phyloP scores from a whole-genome alignment of 2,113 vertebrate genomes.

The Charadrius vociferus region DNA sequence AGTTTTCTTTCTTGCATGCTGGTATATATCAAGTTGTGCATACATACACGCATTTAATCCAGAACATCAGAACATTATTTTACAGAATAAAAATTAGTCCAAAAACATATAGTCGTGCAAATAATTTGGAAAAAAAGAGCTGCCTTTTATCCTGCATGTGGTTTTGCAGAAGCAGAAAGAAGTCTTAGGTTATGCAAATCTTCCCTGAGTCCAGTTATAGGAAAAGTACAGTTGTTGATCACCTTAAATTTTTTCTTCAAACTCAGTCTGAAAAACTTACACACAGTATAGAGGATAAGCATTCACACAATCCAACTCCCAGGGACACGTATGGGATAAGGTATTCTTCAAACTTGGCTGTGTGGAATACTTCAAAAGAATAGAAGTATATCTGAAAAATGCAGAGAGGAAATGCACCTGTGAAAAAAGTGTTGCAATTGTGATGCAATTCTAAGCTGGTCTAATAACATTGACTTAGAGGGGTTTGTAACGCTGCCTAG shows the following conservation, averaged over 20 bases:
- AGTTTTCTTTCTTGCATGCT: not conserved
- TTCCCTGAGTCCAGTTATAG: not conserved
- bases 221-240: not conserved
- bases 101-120: not conserved
- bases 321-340: constrained; percentile 78
- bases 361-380: constrained; percentile 83
- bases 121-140: not conserved
- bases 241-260: not conserved
- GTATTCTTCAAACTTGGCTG: constrained; percentile 77
- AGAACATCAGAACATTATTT: not conserved
- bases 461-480: not conserved
- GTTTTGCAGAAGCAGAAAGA: not conserved
- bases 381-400: constrained; percentile 86
- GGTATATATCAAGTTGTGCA: not conserved
- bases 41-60: not conserved
- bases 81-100: not conserved
- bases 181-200: not conserved
- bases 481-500: not conserved
- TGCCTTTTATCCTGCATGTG: not conserved
- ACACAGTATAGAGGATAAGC: constrained; percentile 69
- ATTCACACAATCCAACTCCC: constrained; percentile 83
- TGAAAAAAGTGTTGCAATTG: not conserved
- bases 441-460: not conserved
- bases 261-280: constrained; percentile 40
- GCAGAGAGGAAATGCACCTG: not conserved